Evolutionary conservation across 1,140 invertebrate species (phyloP), one percentile per base, ranked within the genome.

Genomic region (Telenomus remus): DNA sequence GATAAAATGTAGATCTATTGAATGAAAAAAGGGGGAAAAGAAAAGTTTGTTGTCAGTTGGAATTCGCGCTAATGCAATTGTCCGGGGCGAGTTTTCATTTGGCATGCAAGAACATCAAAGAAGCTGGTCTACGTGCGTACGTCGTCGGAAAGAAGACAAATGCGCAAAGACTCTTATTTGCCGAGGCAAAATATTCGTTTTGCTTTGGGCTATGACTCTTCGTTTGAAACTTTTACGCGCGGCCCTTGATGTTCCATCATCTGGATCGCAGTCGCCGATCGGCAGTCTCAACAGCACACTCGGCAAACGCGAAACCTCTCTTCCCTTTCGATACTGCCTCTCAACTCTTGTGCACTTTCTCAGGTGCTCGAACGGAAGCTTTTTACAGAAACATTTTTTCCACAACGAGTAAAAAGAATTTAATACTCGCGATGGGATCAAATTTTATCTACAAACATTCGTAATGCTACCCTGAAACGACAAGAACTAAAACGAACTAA

Each of bases 231-330:
- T 77, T 77, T 72, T 61, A 57, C 68, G 63, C 74, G 56, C 63
- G 51, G 44, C 61, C 35, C 66, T 68, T 68, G 66, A 76, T 64
- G 74, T 72, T 68, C 63, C 63, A 72, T 76, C 74, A 76, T 71
- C 66, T 54, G 74, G 48, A 77, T 72, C 74, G 50, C 13, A 51
- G 56, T 64, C 57, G 65, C 68, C 68, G 74, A 71, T 71, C 74
- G 73, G 44, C 43, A 63, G 60, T 49, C 43, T 65, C 54, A 27
- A 76, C 19, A 6, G 65, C 47, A 60, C 35, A 44, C 73, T 76
- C 50, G 46, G 56, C 50, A 70, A 76, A 76, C 73, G 73, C 61
- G 66, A 76, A 66, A 76, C 61, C 73, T 54, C 61, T 61, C 66
- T 46, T 44, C 54, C 43, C 47, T 42, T 44, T 34, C 46, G 56